Conservation (phyloP, 2,888 invertebrate genomes). For the Eudemis profundana region DNA sequence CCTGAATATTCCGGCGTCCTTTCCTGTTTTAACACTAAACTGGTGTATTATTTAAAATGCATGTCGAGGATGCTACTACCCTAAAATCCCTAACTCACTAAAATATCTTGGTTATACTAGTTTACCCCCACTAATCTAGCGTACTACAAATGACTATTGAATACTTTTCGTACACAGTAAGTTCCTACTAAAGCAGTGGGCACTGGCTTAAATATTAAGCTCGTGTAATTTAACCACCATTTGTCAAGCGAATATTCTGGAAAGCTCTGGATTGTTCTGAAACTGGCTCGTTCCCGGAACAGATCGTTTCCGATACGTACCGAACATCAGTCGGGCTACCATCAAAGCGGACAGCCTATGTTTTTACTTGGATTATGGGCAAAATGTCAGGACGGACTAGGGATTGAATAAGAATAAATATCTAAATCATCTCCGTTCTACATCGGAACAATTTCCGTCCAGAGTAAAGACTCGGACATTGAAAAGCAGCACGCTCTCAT, state of each 20-base stretch:
- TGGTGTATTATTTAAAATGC: too few relatives aligned
- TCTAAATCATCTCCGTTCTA: slow-evolving; percentile 6
- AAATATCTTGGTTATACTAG: too few relatives aligned
- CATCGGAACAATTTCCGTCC: slow-evolving; percentile 24
- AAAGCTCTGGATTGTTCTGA: slow-evolving; percentile 61
- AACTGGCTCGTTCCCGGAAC: slow-evolving; percentile 54
- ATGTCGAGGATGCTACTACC: too few relatives aligned
- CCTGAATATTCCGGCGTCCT: neutral
- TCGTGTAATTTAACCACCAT: neutral
- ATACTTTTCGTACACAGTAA: too few relatives aligned
- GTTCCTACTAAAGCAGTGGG: too few relatives aligned
- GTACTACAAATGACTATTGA: too few relatives aligned
- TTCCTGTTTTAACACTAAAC: neutral
- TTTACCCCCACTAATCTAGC: neutral
- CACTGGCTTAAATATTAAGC: too few relatives aligned
- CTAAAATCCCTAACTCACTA: too few relatives aligned
- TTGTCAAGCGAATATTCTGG: slow-evolving; percentile 50
- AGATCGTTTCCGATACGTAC: slow-evolving; percentile 53
- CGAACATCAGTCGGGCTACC: neutral
- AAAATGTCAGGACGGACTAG: neutral
- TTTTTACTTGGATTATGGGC: slow-evolving; percentile 1
- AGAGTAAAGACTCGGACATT: neutral
- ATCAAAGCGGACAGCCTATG: slow-evolving; percentile 12
- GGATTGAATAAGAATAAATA: slow-evolving; percentile 7
- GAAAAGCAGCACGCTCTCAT: slow-evolving; percentile 31